Base-by-base conservation (phyloP, 2,113 vertebrate genomes). In the Spermophilus dauricus region DNA sequence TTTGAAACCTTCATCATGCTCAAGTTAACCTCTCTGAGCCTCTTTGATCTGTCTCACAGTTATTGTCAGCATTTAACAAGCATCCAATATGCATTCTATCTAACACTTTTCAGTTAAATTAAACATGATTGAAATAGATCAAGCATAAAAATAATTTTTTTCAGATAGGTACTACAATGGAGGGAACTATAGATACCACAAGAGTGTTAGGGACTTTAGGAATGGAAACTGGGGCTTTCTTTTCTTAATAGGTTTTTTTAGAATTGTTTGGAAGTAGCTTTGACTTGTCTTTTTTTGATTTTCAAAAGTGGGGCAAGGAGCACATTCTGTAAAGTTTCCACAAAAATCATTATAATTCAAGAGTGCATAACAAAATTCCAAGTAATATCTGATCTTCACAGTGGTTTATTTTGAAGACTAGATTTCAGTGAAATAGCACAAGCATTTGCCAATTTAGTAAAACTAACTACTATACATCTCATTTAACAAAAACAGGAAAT, bases 401-500 rank as follows among this genome's bases (percentile, higher is more conserved):
- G 34, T 67, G 87, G n/a, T 61, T 92, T 93, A 87, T 77, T 94
- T 96, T 78, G 22, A 95, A 95, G 8, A 48, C 14, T 51, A 53
- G 37, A 22, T 95, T 88, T 86, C 3, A 83, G 5, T 87, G 16
- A 89, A 93, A 80, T 17, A 61, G 65, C 11, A 63, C 30, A 95
- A 85, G 53, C 26, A 77, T 67, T 48, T 93, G 6, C 72, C 18
- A 94, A 11, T 45, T 70, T 69, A 75, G 42, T 88, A 93, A 76
- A 81, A 80, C 48, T n/a, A 77, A 85, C 28, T 56, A 17, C 20
- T 17, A 0, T 32, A 37, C 26, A 26, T 72, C 28, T 89, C 42
- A n/a, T 34, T 89, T 76, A n/a, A 13, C 37, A 67, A 61, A 53
- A 56, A 22, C 34, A 81, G 16, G 45, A 94, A 93, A 70, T 91